A percentile compares a stretch with the other conserved stretches of the same genome.
phyloP scores from a whole-genome alignment of 2,888 invertebrate species.

The Furcula furcula region DNA sequence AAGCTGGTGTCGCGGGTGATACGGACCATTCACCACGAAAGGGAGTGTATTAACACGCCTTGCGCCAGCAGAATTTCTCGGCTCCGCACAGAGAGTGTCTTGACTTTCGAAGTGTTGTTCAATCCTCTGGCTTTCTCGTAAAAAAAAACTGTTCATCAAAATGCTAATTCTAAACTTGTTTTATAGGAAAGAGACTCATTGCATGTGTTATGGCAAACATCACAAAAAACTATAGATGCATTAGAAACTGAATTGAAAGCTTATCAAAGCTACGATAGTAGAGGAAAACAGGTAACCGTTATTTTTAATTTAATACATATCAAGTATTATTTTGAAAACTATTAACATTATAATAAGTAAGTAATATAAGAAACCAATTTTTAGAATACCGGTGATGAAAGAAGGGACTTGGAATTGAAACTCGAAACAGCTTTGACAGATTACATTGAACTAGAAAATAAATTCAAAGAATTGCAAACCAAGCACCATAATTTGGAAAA shows the following conservation, averaged over 20 bases:
- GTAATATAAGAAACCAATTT: constrained; percentile 11
- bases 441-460: constrained; percentile 74
- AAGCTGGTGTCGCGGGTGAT: too few relatives aligned
- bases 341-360: too few relatives aligned
- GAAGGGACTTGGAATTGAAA: constrained; percentile 79
- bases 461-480: constrained; percentile 49
- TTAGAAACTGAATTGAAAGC: constrained; percentile 85
- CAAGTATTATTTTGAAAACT: too few relatives aligned
- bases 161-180: too few relatives aligned
- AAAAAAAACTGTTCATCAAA: too few relatives aligned
- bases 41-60: too few relatives aligned
- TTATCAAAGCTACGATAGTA: constrained; percentile 66
- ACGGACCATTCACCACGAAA: too few relatives aligned
- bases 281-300: constrained; percentile 47
- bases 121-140: too few relatives aligned
- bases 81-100: too few relatives aligned
- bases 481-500: constrained; percentile 43
- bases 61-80: too few relatives aligned
- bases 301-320: too few relatives aligned
- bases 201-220: constrained; percentile 84
- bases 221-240: constrained; percentile 84
- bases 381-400: constrained; percentile 70
- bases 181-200: constrained; percentile 84
- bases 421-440: constrained; percentile 75
- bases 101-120: too few relatives aligned